Percentiles rank a stretch among this genome's conserved stretches.
These are phyloP conservation scores for Hirudo medicinalis DNA, from an alignment of 1,140 invertebrate genomes.

Conservation along the genomic window DNA sequence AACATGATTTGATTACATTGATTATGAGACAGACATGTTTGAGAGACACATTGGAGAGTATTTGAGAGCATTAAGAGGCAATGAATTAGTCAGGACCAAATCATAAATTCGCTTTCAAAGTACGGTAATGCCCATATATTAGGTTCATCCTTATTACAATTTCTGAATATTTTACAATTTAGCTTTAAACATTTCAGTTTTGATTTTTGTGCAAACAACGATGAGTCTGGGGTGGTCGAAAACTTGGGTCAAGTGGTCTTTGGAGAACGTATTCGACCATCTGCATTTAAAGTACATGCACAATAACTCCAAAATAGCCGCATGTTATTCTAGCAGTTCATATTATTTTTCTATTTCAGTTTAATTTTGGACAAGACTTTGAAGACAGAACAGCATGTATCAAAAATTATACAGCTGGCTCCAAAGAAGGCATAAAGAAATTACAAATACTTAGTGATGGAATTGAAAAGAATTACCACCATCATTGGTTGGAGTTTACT, in stretches of 20 bases:
- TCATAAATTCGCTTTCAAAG: no score
- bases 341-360: constrained; percentile 35
- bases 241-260: constrained; percentile 97
- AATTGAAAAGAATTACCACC: constrained; percentile 91
- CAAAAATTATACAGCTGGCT: constrained; percentile 58
- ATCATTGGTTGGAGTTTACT: constrained; percentile 68
- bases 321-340: background rate
- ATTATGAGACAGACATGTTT: no score
- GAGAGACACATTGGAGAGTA: no score
- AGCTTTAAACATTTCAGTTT: constrained; percentile 48
- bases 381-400: constrained; percentile 58
- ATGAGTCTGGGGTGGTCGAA: constrained; percentile 66
- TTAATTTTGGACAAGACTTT: constrained; percentile 51
- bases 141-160: constrained; percentile 7
- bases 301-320: no score
- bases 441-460: constrained; percentile 72
- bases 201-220: constrained; percentile 72
- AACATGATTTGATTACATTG: no score
- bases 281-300: constrained; percentile 60
- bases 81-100: no score
- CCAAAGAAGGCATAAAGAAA: constrained; percentile 53
- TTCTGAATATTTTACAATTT: constrained; percentile 6
- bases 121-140: background rate
- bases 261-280: constrained; percentile 86
- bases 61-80: no score